Base-by-base conservation (phyloP, 2,113 vertebrate species). In the Dendrocopos noguchii region DNA sequence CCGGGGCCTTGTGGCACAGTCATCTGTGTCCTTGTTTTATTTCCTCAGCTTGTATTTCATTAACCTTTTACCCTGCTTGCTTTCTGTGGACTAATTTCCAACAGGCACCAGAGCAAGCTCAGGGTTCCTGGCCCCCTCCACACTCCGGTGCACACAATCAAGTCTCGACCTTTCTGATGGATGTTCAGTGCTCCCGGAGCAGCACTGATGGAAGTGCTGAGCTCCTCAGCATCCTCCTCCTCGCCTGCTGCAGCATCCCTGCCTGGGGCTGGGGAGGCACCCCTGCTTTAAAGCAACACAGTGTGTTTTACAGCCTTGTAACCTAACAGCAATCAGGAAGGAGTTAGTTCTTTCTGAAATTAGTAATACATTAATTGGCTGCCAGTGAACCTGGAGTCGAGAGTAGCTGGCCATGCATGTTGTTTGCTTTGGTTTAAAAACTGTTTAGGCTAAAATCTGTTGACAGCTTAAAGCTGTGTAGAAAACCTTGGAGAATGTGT, bases 21-120 rank as follows among this genome's bases (percentile, higher is more conserved):
- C 77, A 66, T 76, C 71, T 90, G 19, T 25, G 28, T 80, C 80
- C 60, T 63, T 76, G 66, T 65, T 94, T 81, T 50, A 70, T 88
- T 93, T 96, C 78, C 81, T 84, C 64, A 64, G 78, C 70, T 80
- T 89, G 78, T 77, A 42, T 89, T 87, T 91, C 75, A 60, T 96
- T 96, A 89, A 91, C 78, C 67, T 92, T 87, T 94, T 64, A 66
- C n/a, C 81, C 31, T 0, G 4, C 46, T 83, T 89, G 60, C 81
- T 85, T 80, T 70, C 68, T 71, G 59, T 6, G 2, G 1, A 6
- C 55, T 88, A 0, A 83, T 88, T 95, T 91, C 80, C 5, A 3
- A 33, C 7, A 5, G 31, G 55, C 68, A 55, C 6, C 4, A 0
- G 21, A 31, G 34, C 0, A 2, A 73, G 24, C 36, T n/a, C 0